phyloP scores from a whole-genome alignment of 2,113 vertebrate species.

The Spea multiplicata region DNA sequence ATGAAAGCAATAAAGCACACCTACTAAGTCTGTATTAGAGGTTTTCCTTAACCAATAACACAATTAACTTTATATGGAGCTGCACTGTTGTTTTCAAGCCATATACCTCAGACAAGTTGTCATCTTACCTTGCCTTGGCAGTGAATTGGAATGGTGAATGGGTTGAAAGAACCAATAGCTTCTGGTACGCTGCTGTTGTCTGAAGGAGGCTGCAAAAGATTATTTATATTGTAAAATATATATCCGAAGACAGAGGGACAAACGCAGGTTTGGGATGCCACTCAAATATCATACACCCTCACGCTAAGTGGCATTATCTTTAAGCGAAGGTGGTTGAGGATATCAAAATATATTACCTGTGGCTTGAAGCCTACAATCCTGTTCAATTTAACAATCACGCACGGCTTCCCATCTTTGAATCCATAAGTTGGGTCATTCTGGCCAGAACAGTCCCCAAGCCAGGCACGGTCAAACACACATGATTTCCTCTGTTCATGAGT shows the following conservation, averaged over 20 bases:
- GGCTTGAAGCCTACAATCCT: slow-evolving; percentile 87
- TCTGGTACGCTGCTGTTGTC: slow-evolving; percentile 56
- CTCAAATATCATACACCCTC: too few species aligned
- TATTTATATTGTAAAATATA: not conserved
- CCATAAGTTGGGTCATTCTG: slow-evolving; percentile 62
- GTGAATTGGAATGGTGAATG: slow-evolving; percentile 74
- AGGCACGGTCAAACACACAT: slow-evolving; percentile 74
- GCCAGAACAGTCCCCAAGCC: slow-evolving; percentile 81
- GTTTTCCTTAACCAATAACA: too few species aligned
- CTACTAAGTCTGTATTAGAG: too few species aligned
- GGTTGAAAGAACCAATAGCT: slow-evolving; percentile 52
- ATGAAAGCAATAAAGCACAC: too few species aligned
- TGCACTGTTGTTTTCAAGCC: too few species aligned
- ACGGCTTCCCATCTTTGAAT: slow-evolving; percentile 81
- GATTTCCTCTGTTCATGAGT: slow-evolving; percentile 56
- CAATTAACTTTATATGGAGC: too few species aligned
- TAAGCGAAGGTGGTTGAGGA: not conserved
- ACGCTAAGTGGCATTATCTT: too few species aligned
- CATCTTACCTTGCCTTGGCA: slow-evolving; percentile 80
- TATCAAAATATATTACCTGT: slow-evolving; percentile 64
- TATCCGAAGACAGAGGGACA: not conserved
- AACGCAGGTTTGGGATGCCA: not conserved
- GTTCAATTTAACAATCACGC: slow-evolving; percentile 91
- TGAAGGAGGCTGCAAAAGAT: slow-evolving; percentile 68
- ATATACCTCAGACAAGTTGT: too few species aligned